Evolutionary conservation across 1,140 invertebrate species (phyloP).

Genomic region (Brachionus plicatilis): DNA sequence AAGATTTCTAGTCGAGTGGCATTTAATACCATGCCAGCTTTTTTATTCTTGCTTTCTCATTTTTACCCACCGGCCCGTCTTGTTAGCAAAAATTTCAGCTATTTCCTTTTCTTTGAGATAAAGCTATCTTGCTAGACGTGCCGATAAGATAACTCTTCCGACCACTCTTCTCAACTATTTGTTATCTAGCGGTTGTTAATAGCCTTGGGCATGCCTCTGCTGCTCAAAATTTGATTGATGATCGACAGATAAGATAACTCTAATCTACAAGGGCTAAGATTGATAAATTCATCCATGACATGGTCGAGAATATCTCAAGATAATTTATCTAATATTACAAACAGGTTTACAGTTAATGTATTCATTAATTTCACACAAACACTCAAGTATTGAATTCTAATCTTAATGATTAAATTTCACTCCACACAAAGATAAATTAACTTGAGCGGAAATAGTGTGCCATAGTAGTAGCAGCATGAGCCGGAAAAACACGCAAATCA

Average conservation of each 20-base stretch:
- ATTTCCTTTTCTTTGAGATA: background rate
- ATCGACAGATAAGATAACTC: slow-evolving; percentile 7
- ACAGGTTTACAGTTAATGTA: background rate
- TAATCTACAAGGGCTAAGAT: background rate
- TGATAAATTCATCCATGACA: slow-evolving; percentile 30
- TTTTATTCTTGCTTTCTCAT: background rate
- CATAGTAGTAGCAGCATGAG: background rate
- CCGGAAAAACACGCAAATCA: background rate
- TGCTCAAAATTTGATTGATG: background rate
- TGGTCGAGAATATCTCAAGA: background rate
- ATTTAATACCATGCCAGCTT: background rate
- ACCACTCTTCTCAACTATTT: background rate
- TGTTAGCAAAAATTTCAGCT: background rate
- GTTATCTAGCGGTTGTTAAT: slow-evolving; percentile 4
- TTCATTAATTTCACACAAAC: background rate
- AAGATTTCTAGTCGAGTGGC: background rate
- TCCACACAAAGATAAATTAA: background rate
- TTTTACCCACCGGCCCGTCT: background rate
- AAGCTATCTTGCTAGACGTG: background rate
- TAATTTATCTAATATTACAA: slow-evolving; percentile 30
- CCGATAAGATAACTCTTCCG: background rate
- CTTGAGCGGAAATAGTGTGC: background rate
- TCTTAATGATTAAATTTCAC: slow-evolving; percentile 16
- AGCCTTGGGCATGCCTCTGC: slow-evolving; percentile 2
- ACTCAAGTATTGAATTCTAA: background rate